A percentile compares a stretch with the other conserved stretches of the same genome.
phyloP scores from a whole-genome alignment of 2,113 vertebrate genomes.

The Choloepus hoffmanni region DNA sequence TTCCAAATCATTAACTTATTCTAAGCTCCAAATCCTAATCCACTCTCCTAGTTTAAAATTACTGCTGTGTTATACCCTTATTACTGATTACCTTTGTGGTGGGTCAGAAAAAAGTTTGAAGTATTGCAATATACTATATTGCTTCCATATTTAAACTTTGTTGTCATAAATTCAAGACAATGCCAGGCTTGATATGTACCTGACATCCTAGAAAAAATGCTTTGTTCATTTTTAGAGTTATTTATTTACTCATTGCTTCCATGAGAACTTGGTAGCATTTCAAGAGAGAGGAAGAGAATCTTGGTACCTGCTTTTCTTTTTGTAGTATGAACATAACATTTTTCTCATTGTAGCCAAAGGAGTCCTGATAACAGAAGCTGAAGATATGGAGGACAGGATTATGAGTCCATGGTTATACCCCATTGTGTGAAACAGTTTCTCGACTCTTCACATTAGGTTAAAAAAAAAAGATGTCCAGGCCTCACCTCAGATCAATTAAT shows the following conservation, averaged over 20 bases:
- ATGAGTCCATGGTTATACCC: neutral
- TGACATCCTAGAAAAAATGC: neutral
- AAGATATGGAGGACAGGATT: neutral
- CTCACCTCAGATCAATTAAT: neutral
- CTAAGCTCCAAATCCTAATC: neutral
- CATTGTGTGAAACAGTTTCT: neutral
- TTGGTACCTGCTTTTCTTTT: neutral
- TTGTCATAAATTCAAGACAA: conserved; percentile 49
- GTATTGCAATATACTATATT: neutral
- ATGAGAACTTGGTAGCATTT: conserved; percentile 28
- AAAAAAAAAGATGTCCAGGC: neutral
- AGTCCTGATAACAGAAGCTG: neutral
- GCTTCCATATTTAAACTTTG: conserved; percentile 14
- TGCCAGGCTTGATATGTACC: neutral
- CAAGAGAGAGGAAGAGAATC: neutral
- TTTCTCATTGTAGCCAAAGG: neutral
- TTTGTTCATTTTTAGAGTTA: conserved; percentile 11
- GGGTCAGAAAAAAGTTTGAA: neutral
- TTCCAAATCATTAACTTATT: conserved; percentile 15
- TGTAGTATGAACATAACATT: neutral
- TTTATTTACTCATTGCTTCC: neutral
- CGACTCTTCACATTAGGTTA: neutral
- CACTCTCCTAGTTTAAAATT: neutral
- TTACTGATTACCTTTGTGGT: neutral
- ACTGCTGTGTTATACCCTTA: neutral